Base-by-base conservation (phyloP, 2,888 invertebrate species). In the Pseudanteris insignis region DNA sequence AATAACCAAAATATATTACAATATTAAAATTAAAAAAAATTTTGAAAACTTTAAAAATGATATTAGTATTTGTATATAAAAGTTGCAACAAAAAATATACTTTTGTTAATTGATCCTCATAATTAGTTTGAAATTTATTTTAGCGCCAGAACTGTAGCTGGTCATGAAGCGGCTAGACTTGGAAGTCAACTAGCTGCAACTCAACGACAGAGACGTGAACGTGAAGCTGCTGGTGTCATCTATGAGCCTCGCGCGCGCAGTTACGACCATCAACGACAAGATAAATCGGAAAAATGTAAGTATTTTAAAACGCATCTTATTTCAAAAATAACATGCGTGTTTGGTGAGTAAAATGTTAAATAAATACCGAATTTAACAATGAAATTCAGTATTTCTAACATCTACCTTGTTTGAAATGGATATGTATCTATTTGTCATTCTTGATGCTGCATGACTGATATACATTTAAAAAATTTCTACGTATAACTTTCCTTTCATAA, bases 91-190 rank as follows among this genome's bases (percentile, higher is more conserved):
- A n/a, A n/a, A n/a, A n/a, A n/a, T n/a, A n/a, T n/a, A n/a, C n/a
- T n/a, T n/a, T n/a, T n/a, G n/a, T n/a, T n/a, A n/a, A n/a, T n/a
- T n/a, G n/a, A n/a, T n/a, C n/a, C n/a, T n/a, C n/a, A n/a, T n/a
- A n/a, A n/a, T n/a, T n/a, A n/a, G n/a, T n/a, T n/a, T n/a, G n/a
- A n/a, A n/a, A n/a, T n/a, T n/a, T n/a, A n/a, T n/a, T 37, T 24
- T 33, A 73, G 75, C 57, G 79, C 80, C 2, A 75, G 80, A 80
- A 91, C 91, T 7, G 91, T 91, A 40, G 88, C 89, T 68, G 91
- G 91, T 0, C 90, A 91, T 74, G 91, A 91, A 80, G 91, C 91
- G 12, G 87, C 88, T 68, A 84, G 89, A 65, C 77, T 91, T 59
- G 90, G 91, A 1, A 90, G 80, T 69, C 64, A 80, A 68, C 46